Conservation (phyloP, 2,113 vertebrate genomes). For the Phalacrocorax aristotelis region DNA sequence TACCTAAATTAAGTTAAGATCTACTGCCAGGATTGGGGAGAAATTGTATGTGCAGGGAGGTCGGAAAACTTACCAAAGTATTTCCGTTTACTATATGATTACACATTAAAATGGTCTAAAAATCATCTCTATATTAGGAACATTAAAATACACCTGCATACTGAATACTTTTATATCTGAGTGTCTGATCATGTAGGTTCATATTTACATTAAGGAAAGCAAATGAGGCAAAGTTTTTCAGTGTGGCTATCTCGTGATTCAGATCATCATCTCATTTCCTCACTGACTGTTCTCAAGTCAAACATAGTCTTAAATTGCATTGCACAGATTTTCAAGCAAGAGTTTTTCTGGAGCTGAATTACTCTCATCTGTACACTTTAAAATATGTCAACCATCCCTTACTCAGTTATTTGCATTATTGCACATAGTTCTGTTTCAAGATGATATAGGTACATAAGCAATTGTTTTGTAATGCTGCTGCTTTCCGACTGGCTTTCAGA, state of each 20-base stretch:
- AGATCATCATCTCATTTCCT: slow-evolving; percentile 1
- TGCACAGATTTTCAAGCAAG: background rate
- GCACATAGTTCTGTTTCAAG: background rate
- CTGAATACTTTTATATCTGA: background rate
- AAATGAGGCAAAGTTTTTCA: background rate
- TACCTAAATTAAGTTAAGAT: background rate
- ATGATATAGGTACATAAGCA: background rate
- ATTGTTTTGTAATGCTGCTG: background rate
- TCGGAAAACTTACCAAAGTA: background rate
- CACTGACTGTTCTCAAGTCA: background rate
- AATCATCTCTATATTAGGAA: background rate
- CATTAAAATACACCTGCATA: background rate
- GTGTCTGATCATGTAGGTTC: background rate
- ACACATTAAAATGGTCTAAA: background rate
- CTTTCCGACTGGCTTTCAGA: background rate
- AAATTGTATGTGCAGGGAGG: background rate
- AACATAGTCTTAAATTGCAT: background rate
- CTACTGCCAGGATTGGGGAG: background rate
- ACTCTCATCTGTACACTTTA: background rate
- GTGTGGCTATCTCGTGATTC: background rate
- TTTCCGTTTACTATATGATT: background rate
- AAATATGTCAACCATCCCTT: background rate
- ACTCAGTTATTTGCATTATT: background rate
- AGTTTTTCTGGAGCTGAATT: background rate
- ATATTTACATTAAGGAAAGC: background rate